phyloP scores from a whole-genome alignment of 2,888 invertebrate species.

The Halocaridina rubra region DNA sequence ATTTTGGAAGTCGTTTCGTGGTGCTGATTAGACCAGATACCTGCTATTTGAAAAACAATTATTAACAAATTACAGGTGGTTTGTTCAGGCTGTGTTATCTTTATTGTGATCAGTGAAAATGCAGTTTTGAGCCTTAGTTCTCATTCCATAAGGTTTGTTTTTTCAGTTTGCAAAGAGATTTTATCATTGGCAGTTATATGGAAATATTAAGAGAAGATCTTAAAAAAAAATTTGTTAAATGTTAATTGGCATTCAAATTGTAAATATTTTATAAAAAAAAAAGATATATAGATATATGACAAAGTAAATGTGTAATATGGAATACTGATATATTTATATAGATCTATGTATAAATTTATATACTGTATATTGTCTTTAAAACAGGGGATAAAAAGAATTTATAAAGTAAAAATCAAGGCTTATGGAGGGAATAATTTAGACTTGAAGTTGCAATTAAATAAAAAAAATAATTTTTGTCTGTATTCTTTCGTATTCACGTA shows the following conservation, averaged over 20 bases:
- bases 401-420: background rate
- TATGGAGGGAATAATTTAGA: background rate
- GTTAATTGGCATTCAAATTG: background rate
- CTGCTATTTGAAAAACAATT: too few relatives aligned
- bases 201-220: background rate
- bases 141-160: conserved; percentile 7
- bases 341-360: too few relatives aligned
- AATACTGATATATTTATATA: too few relatives aligned
- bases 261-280: background rate
- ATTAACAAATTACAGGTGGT: too few relatives aligned
- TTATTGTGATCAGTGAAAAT: conserved; percentile 17
- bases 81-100: conserved; percentile 29
- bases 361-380: too few relatives aligned
- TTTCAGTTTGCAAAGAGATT: background rate
- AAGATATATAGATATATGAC: background rate
- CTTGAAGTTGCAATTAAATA: background rate
- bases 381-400: too few relatives aligned
- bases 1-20: too few relatives aligned
- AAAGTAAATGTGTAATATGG: too few relatives aligned
- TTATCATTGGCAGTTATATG: too few relatives aligned
- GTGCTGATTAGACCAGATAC: too few relatives aligned
- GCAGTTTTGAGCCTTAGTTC: conserved; percentile 11
- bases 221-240: background rate
- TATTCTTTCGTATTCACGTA: too few relatives aligned
- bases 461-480: too few relatives aligned